phyloP scores from a whole-genome alignment of 1,140 invertebrate species.

The Thaumatotibia leucotreta region DNA sequence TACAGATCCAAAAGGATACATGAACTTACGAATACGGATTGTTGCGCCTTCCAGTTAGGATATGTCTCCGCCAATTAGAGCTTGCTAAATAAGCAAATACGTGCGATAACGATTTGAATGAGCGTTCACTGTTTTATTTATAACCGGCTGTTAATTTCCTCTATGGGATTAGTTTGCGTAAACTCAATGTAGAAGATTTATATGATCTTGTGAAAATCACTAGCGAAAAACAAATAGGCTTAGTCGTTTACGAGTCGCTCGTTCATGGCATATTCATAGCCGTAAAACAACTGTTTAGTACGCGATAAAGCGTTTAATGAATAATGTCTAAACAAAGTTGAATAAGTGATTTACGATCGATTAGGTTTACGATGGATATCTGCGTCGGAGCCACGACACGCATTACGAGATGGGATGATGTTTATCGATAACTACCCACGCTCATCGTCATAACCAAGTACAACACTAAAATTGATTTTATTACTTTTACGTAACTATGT shows the following conservation, averaged over 20 bases:
- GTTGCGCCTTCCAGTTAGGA: neutral
- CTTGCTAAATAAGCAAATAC: slow-evolving; percentile 30
- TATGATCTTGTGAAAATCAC: slow-evolving; percentile 6
- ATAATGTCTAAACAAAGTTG: slow-evolving; percentile 41
- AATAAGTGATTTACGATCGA: slow-evolving; percentile 47
- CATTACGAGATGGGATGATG: slow-evolving; percentile 20
- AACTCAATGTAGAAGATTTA: slow-evolving; percentile 26
- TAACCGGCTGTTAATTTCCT: slow-evolving; percentile 24
- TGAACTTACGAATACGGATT: neutral
- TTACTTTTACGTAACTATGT: neutral
- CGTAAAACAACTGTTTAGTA: slow-evolving; percentile 10
- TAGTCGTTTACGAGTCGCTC: neutral
- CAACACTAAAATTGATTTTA: slow-evolving; percentile 17
- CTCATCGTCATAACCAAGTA: neutral
- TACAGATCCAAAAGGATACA: neutral
- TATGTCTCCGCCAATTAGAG: slow-evolving; percentile 28
- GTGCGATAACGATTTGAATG: slow-evolving; percentile 16
- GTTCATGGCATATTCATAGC: neutral
- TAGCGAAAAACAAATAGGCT: neutral
- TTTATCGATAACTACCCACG: slow-evolving; percentile 18
- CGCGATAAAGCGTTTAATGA: slow-evolving; percentile 9
- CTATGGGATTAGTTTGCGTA: slow-evolving; percentile 21
- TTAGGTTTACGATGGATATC: slow-evolving; percentile 49
- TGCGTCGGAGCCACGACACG: slow-evolving; percentile 26
- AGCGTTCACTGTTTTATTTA: slow-evolving; percentile 22